Percentiles rank a stretch among this genome's conserved stretches.
Conservation (phyloP, 2,797 vertebrate genomes). For the Tadarida brasiliensis region DNA sequence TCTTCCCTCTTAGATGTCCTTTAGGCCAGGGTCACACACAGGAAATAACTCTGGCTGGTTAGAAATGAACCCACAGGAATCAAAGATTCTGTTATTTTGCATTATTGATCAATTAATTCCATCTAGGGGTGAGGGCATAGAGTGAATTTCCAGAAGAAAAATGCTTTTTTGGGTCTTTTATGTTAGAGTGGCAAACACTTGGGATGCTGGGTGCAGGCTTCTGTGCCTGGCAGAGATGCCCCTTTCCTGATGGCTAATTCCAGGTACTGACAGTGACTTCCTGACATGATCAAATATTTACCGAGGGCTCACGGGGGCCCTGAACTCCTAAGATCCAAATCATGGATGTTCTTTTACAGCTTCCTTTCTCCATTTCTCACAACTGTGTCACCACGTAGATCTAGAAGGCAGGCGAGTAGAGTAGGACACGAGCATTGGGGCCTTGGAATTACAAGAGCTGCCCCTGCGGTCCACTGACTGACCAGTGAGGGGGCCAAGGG, state of each 20-base stretch:
- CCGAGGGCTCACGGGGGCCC: rapidly evolving
- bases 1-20: not conserved
- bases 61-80: not conserved
- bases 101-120: not conserved
- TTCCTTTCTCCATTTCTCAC: not conserved
- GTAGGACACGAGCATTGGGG: not conserved
- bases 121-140: not conserved
- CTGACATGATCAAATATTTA: not conserved
- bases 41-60: not conserved
- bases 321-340: not conserved
- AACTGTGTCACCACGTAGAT: not conserved
- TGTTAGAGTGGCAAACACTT: not conserved
- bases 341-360: not conserved
- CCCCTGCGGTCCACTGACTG: not conserved
- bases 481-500: too few relatives aligned
- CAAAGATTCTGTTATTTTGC: not conserved
- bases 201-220: not conserved
- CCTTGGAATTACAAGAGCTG: not conserved
- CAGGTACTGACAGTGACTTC: rapidly evolving
- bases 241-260: not conserved
- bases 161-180: not conserved
- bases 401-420: not conserved
- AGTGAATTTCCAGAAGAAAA: not conserved
- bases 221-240: not conserved
- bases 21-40: not conserved